These are phyloP conservation scores for Diadophis punctatus DNA, from an alignment of 2,113 vertebrate genomes.

Conservation along the genomic window DNA sequence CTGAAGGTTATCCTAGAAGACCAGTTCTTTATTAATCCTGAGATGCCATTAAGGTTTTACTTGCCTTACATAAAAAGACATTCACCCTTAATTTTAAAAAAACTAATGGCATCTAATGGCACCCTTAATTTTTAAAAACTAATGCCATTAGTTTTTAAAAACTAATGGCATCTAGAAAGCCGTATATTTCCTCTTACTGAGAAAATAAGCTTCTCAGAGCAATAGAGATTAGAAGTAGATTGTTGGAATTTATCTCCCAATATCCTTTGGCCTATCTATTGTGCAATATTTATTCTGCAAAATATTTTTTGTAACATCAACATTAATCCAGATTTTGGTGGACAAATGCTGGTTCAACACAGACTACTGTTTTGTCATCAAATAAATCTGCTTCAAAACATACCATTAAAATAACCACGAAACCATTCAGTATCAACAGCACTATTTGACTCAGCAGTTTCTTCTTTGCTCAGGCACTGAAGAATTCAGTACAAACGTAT, in stretches of 20 bases:
- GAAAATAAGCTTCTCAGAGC: conserved; percentile 27
- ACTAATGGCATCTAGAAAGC: conserved; percentile 21
- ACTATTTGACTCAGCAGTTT: background rate
- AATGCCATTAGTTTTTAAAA: background rate
- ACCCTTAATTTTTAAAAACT: too few relatives aligned
- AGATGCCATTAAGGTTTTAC: background rate
- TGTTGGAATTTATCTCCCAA: background rate
- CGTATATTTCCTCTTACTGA: conserved; percentile 22
- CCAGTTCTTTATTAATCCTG: conserved; percentile 20
- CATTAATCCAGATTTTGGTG: background rate
- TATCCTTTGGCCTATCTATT: background rate
- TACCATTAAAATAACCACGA: background rate
- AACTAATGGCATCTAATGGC: conserved; percentile 15
- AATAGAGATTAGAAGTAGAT: conserved; percentile 24
- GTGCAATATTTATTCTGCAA: background rate
- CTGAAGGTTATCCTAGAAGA: background rate
- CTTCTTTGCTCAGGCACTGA: background rate
- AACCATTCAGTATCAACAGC: background rate
- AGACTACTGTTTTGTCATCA: background rate
- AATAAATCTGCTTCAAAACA: background rate
- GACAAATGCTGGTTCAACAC: background rate
- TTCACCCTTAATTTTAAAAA: background rate
- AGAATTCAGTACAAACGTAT: background rate
- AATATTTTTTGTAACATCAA: conserved; percentile 4
- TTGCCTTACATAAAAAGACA: conserved; percentile 32